Evolutionary conservation across 2,888 invertebrate species (phyloP), one percentile per base, ranked within the genome.

Genomic region (Rhimphoctona megacephalus): DNA sequence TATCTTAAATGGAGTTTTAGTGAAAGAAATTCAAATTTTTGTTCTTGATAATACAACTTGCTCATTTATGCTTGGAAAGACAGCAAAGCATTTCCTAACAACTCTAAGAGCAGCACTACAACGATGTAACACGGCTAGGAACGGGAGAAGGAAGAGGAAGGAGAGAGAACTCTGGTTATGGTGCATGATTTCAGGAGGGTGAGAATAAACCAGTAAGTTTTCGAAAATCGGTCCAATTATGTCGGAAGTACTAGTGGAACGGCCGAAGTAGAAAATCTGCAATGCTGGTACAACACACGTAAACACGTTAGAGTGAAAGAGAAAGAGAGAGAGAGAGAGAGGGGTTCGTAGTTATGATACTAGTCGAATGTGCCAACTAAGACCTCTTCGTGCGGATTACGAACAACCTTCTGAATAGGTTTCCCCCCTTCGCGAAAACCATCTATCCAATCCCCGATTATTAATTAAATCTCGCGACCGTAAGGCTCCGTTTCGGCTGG

Each of bases 391-490:
- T 81, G 33, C 76, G 85, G 66, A 72, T 81, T 80, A 72, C 67
- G 57, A 22, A 46, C 86, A 70, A 73, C 76, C 76, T 39, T 69
- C 30, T 54, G 66, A 46, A 85, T 64, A 64, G 70, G 67, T 8
- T 57, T n/a, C 30, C 49, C 33, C 49, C 7, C 66, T 33, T 33
- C 14, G 30, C n/a, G 54, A 73, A 30, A 76, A 81, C 89, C 91
- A 89, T 92, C 91, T 90, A 92, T 93, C 92, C 92, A 91, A 92
- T 91, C 92, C 81, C 90, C 89, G 92, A 92, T 93, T 93, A 94
- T 93, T 93, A 94, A 94, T 94, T 94, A 93, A 93, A 93, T 93
- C 92, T 92, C 90, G 90, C 91, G 90, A 84, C 54, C 83, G 74
- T 85, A 83, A 92, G 92, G 92, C 91, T 92, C 91, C 92, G 93